Evolutionary conservation across 2,888 invertebrate genomes (phyloP), one percentile per base, ranked within the genome.

Genomic region (Cosmia trapezina): DNA sequence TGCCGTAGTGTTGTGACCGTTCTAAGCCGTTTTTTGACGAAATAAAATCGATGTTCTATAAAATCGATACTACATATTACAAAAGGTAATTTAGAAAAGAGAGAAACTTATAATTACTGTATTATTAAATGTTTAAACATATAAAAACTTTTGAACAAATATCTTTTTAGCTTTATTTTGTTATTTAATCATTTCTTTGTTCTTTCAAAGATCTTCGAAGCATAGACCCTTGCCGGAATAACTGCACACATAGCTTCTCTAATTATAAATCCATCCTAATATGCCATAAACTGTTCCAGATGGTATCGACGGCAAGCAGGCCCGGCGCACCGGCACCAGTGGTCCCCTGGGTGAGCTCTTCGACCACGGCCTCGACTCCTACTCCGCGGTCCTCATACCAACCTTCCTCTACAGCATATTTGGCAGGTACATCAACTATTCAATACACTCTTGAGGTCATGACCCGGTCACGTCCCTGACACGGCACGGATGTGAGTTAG

Each of bases 251-350:
- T 19, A 11, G 45, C 11, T 47, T 11, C 11, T 17, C 45, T 28
- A 4, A 61, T 28, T 22, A 17, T 17, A 28, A 45, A 62, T 47
- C n/a, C 17, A 63, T 41, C n/a, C n/a, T 49, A 11, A 57, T 4
- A 22, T 41, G 19, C 14, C n/a, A n/a, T 33, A 2, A 22, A 33
- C 9, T 72, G 17, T 86, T 94, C 5, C 93, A 97, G 99, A 99
- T 96, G 99, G 99, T 37, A 99, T 99, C 83, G 99, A 99, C 96
- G 99, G 99, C 5, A 99, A 99, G 93, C 99, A 99, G 93, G 99
- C 99, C 0, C 97, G 99, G 60, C 97, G 99, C 74, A 99, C 99
- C 1, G 98, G 98, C 69, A 98, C 99, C 14, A 98, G 98, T 79
- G 98, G 99, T 0, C 99, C 99, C 0, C 95, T 99, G 56, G 99